These are phyloP conservation scores for Anorthoa munda DNA, from an alignment of 2,888 invertebrate genomes.

Conservation along the genomic window DNA sequence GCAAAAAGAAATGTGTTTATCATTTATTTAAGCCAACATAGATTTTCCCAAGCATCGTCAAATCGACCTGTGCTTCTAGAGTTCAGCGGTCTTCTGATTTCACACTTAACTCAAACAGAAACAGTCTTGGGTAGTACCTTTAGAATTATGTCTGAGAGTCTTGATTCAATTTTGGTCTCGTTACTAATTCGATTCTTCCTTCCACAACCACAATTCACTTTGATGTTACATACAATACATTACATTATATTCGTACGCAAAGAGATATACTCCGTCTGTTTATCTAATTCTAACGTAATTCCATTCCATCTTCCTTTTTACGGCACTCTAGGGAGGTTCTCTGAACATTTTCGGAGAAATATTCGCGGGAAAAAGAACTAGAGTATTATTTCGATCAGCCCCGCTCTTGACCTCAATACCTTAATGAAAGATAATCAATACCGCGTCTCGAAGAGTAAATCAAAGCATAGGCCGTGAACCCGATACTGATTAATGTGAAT, in stretches of 20 bases:
- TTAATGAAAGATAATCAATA: conserved; percentile 43
- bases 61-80: too few relatives aligned
- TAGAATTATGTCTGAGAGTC: not conserved
- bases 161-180: conserved; percentile 11
- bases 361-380: conserved; percentile 5
- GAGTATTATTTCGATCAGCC: conserved; percentile 17
- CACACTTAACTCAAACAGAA: not conserved
- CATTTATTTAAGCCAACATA: not conserved
- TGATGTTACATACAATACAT: conserved; percentile 10
- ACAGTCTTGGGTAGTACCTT: not conserved
- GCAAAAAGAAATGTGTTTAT: not conserved
- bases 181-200: conserved; percentile 29
- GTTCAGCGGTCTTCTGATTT: not conserved
- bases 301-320: conserved; percentile 28
- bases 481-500: conserved; percentile 51
- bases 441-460: conserved; percentile 12
- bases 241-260: conserved; percentile 20
- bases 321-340: conserved; percentile 32
- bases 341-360: conserved; percentile 12
- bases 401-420: conserved; percentile 44
- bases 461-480: conserved; percentile 52
- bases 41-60: too few relatives aligned
- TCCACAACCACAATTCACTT: conserved; percentile 9
- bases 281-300: conserved; percentile 44
- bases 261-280: conserved; percentile 9